Percentiles rank a stretch among this genome's conserved stretches.
These are phyloP conservation scores for Aegithalos caudatus DNA, from an alignment of 2,113 vertebrate genomes.

Conservation along the genomic window DNA sequence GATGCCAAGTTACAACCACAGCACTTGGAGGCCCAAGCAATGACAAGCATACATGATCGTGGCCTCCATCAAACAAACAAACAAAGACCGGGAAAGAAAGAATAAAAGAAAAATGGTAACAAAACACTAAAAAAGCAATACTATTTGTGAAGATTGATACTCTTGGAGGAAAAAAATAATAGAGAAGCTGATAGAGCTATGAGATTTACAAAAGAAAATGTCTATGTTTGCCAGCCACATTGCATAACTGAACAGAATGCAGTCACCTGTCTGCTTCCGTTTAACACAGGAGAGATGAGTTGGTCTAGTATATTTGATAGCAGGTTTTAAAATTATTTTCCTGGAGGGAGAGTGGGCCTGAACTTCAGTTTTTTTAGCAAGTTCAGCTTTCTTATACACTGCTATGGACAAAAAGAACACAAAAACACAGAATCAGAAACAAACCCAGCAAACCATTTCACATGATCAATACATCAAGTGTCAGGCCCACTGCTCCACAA, in stretches of 20 bases:
- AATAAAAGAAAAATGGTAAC: constrained; percentile 60
- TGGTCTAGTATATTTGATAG: constrained; percentile 91
- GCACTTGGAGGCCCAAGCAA: constrained; percentile 73
- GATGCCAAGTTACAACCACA: constrained; percentile 76
- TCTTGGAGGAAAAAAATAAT: constrained; percentile 62
- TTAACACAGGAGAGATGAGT: constrained; percentile 94
- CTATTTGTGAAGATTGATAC: constrained; percentile 65
- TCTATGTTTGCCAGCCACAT: constrained; percentile 87
- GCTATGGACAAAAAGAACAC: constrained; percentile 85
- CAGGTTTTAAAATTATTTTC: constrained; percentile 92
- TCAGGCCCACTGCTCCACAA: constrained; percentile 35
- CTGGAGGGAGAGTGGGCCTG: constrained; percentile 93
- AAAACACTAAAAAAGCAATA: constrained; percentile 61
- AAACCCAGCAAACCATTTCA: constrained; percentile 23
- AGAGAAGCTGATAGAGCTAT: constrained; percentile 75
- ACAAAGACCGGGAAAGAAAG: constrained; percentile 27
- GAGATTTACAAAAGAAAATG: constrained; percentile 68
- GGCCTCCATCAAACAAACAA: constrained; percentile 64
- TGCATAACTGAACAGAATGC: constrained; percentile 75
- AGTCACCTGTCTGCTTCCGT: constrained; percentile 98
- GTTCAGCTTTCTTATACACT: constrained; percentile 95
- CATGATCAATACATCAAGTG: constrained; percentile 8
- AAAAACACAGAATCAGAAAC: constrained; percentile 80
- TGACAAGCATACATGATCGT: constrained; percentile 76
- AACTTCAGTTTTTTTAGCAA: constrained; percentile 94